phyloP scores from a whole-genome alignment of 1,140 invertebrate species.

The Drosophila simulans region DNA sequence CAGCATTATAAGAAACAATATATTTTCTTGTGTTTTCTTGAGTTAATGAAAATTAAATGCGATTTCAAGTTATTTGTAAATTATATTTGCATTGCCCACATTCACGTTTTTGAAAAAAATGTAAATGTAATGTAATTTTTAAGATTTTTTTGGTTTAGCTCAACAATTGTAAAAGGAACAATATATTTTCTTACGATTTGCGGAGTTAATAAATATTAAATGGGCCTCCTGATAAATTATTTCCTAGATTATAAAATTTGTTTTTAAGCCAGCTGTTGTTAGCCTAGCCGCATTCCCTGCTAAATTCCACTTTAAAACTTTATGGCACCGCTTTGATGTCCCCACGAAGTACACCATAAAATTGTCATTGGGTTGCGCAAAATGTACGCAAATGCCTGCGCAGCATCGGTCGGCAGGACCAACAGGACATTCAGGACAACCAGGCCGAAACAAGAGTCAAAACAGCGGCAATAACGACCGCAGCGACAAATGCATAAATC shows the following conservation, averaged over 20 bases:
- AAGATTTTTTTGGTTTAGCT: too few species aligned
- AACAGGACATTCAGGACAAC: not conserved
- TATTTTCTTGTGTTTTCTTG: too few species aligned
- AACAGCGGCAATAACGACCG: constrained; percentile 34
- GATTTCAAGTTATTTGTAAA: too few species aligned
- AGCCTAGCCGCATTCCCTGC: not conserved
- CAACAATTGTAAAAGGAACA: too few species aligned
- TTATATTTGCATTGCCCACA: too few species aligned
- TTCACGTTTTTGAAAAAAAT: too few species aligned
- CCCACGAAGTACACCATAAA: constrained; percentile 43
- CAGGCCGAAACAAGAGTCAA: constrained; percentile 10
- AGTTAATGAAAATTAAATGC: too few species aligned
- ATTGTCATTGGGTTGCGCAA: constrained; percentile 55
- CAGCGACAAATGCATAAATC: constrained; percentile 61
- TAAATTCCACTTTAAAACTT: constrained; percentile 14
- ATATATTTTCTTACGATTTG: not conserved
- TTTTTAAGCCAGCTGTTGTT: constrained; percentile 16
- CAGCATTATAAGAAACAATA: too few species aligned
- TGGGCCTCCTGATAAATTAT: constrained; percentile 3
- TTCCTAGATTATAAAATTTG: constrained; percentile 11
- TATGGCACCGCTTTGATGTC: constrained; percentile 41
- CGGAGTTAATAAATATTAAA: constrained; percentile 12
- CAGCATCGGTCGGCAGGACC: constrained; percentile 28
- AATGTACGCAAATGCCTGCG: constrained; percentile 50
- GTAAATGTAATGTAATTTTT: too few species aligned